A percentile compares a stretch with the other conserved stretches of the same genome.
Evolutionary conservation across 1,140 invertebrate species (phyloP).

Genomic region (honey bee (Apis mellifera)): DNA sequence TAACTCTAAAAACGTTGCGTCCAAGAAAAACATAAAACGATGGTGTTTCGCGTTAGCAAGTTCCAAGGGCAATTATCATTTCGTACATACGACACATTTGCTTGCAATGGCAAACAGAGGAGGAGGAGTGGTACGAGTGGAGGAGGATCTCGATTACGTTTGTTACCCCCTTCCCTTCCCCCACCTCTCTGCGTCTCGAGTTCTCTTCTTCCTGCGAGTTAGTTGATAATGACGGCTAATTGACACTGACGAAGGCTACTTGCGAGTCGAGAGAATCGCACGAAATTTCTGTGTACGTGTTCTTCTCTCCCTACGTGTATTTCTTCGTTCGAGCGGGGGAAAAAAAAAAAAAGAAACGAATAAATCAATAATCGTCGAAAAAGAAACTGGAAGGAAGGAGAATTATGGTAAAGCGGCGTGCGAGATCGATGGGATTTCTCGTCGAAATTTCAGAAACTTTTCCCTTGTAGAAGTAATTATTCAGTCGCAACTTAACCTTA

Average conservation of each 20-base stretch:
- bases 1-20: too few relatives aligned
- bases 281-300: slow-evolving; percentile 22
- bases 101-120: neutral
- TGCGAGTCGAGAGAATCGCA: slow-evolving; percentile 13
- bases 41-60: neutral
- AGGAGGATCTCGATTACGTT: slow-evolving; percentile 27
- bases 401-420: too few relatives aligned
- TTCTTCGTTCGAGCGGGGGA: neutral
- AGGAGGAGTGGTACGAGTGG: neutral
- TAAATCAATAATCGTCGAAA: too few relatives aligned
- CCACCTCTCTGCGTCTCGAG: slow-evolving; percentile 23
- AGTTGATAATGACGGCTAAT: slow-evolving; percentile 47
- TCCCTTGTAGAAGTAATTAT: slow-evolving; percentile 3
- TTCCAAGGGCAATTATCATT: slow-evolving; percentile 1
- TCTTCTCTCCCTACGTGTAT: too few relatives aligned
- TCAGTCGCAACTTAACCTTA: neutral
- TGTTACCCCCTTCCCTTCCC: slow-evolving; percentile 21
- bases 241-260: slow-evolving; percentile 41
- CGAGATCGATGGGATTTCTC: neutral
- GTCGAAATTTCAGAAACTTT: neutral
- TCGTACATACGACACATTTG: neutral
- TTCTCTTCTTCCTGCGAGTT: slow-evolving; percentile 42
- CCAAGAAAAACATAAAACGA: neutral
- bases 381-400: too few relatives aligned
- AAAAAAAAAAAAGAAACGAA: neutral